Evolutionary conservation across 1,140 invertebrate genomes (phyloP), one percentile per base, ranked within the genome.

Genomic region (Thrips palmi): DNA sequence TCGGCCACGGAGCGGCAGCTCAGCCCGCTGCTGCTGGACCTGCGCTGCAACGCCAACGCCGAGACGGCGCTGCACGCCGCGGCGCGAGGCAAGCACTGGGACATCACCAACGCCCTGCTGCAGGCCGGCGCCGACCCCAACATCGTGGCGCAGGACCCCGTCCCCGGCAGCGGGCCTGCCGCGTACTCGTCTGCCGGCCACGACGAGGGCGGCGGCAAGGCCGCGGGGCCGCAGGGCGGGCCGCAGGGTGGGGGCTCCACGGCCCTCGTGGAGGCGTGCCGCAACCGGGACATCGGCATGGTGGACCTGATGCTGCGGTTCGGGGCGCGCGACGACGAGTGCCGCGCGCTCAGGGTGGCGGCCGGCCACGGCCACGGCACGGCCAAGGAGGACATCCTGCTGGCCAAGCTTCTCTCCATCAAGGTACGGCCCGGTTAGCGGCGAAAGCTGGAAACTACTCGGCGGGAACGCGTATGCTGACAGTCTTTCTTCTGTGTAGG

Each of bases 271-370:
- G 74, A 83, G 60, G 82, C 84, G 12, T 79, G 75, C 48, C 63
- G 63, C 42, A 70, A 72, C 43, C 56, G 70, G 19, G 71, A 76
- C 31, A 54, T 68, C 31, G 60, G 69, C 17, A 65, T 77, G 50
- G 54, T 80, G 7, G 75, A 84, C 45, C 54, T 88, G 22, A 54
- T 97, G n/a, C 55, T 97, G 6, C 73, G 76, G 45, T 63, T 78
- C 50, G 84, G 85, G n/a, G 88, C 89, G 2, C 62, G 74, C 10
- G 93, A 97, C 60, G 75, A 85, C 33, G 77, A 87, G 27, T 80
- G 82, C 39, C 69, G 74, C 44, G 88, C 88, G 8, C 59, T 94
- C 23, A 55, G 67, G 33, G 70, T 81, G 35, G 77, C 76, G 3
- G 70, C 73, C 6, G 56, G 66, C 28, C 70, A 71, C 47, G 67